Base-by-base conservation (phyloP, 2,888 invertebrate species). In the Stratiomys singularior region DNA sequence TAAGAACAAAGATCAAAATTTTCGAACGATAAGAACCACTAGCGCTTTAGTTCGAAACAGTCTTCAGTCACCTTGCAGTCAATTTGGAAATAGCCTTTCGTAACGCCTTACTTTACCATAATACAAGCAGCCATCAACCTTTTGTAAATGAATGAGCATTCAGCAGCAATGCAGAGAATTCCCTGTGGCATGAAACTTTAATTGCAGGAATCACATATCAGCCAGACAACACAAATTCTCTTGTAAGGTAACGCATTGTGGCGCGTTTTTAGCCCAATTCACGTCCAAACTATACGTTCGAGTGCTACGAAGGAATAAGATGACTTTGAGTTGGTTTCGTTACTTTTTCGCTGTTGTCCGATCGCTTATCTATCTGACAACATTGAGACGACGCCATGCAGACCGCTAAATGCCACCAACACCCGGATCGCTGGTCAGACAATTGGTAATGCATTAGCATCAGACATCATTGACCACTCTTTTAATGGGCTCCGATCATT, bases 401-500 rank as follows among this genome's bases (percentile, higher is more conserved):
- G 37, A 37, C 52, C 52, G 18, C 18, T 5, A 52, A 52, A 52
- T 52, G 52, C 52, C 52, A 52, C 52, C 52, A 52, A n/a, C 52
- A 52, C 52, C 52, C 4, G 5, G 37, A 37, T 37, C 15, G 3
- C 52, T 13, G 52, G 4, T 52, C 52, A 4, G 15, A 18, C 52
- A 52, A 52, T 52, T 63, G 63, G 15, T 60, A 21, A 60, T 63
- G 28, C 63, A 63, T 63, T 63, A 27, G 28, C 63, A 63, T 63
- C 63, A 63, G 15, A 18, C 27, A 63, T 21, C 63, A 63, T 63
- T 25, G 63, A 63, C 63, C 63, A 63, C 15, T 63, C 63, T 25
- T 28, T 63, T 28, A 63, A 63, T 63, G 63, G 63, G 63, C 63
- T 63, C 28, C 27, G 27, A 63, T 63, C 63, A 63, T 25, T 63